Conservation (phyloP, 2,113 vertebrate species). For the Polypterus bichir region DNA sequence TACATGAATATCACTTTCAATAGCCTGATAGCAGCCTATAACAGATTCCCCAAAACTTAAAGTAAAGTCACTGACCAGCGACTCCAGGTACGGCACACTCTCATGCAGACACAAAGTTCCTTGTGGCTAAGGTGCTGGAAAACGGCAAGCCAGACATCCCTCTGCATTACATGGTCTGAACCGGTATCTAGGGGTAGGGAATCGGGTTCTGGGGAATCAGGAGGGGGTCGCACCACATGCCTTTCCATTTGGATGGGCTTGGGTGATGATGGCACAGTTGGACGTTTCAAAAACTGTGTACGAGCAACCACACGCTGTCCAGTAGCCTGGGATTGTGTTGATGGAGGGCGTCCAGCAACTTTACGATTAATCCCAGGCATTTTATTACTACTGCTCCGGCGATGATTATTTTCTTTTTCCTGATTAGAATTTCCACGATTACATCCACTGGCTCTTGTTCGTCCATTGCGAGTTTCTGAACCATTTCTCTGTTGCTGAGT, state of each 20-base stretch:
- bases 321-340: background rate
- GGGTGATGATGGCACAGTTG: conserved; percentile 60
- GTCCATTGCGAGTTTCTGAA: conserved; percentile 49
- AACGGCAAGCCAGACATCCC: conserved; percentile 71
- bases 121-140: conserved; percentile 71
- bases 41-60: conserved; percentile 17
- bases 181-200: conserved; percentile 71
- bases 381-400: conserved; percentile 4
- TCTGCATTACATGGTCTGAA: conserved; percentile 65
- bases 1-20: too few species aligned
- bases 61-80: conserved; percentile 58
- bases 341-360: background rate
- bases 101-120: conserved; percentile 81
- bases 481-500: conserved; percentile 31
- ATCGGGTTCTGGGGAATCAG: conserved; percentile 75
- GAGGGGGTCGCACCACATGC: conserved; percentile 72
- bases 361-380: background rate
- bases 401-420: conserved; percentile 1
- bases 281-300: conserved; percentile 65
- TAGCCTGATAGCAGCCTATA: background rate
- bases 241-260: conserved; percentile 72
- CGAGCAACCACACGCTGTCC: conserved; percentile 37
- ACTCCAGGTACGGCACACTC: conserved; percentile 83
- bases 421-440: conserved; percentile 37
- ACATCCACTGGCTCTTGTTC: conserved; percentile 40